phyloP scores from a whole-genome alignment of 2,797 vertebrate genomes.

The Rhinophrynus dorsalis region DNA sequence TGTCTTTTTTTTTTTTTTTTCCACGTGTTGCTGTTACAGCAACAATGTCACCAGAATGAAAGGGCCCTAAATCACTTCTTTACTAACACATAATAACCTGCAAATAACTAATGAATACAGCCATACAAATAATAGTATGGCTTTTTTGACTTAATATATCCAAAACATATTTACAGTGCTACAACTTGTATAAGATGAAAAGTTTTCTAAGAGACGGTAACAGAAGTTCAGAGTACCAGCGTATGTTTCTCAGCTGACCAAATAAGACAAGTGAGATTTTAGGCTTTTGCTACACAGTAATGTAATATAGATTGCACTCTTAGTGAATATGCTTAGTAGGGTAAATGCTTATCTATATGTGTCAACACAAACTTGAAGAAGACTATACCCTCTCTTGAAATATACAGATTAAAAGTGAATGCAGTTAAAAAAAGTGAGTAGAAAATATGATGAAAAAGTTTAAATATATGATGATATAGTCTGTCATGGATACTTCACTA shows the following conservation, averaged over 20 bases:
- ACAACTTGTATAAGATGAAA: constrained; percentile 27
- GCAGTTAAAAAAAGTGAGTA: neutral
- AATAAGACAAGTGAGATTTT: constrained; percentile 1
- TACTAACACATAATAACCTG: neutral
- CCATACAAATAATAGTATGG: constrained; percentile 48
- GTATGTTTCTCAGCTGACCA: constrained; percentile 37
- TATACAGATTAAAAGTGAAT: neutral
- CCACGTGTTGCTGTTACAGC: no score
- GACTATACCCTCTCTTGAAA: neutral
- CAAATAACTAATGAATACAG: neutral
- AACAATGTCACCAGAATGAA: no score
- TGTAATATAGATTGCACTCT: constrained; percentile 5
- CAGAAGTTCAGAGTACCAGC: constrained; percentile 32
- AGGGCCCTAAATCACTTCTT: no score
- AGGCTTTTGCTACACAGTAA: neutral
- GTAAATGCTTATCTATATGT: neutral
- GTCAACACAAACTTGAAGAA: neutral
- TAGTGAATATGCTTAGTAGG: constrained; percentile 1
- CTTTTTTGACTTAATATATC: constrained; percentile 44
- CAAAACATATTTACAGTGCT: constrained; percentile 47
- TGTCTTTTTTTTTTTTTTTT: no score
- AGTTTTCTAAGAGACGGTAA: constrained; percentile 2
- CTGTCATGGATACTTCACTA: no score
- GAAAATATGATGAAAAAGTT: neutral
- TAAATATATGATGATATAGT: neutral